Conservation (phyloP, 2,113 vertebrate species). For the Sebastes schlegelii region DNA sequence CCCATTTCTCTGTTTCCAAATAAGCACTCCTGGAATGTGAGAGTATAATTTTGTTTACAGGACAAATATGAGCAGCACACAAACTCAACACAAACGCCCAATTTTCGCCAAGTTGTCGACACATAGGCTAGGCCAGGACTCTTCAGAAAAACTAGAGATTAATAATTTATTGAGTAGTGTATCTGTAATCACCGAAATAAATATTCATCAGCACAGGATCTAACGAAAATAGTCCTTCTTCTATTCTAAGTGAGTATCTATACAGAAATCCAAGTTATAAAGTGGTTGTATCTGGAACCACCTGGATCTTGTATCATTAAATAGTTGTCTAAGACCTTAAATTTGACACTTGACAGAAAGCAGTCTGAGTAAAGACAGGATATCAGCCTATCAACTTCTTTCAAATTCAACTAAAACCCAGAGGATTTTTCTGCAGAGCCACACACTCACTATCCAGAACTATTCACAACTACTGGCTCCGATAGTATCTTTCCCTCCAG, state of each 20-base stretch:
- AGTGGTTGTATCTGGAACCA: background rate
- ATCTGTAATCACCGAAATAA: background rate
- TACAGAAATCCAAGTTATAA: background rate
- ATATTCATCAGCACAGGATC: constrained; percentile 1
- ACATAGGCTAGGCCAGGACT: background rate
- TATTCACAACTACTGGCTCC: background rate
- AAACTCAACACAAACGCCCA: background rate
- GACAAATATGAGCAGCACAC: constrained; percentile 28
- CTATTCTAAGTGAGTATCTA: background rate
- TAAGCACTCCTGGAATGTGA: constrained; percentile 28
- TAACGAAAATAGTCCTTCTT: background rate
- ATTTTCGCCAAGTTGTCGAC: background rate
- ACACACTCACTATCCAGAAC: background rate
- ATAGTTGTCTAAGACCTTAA: background rate
- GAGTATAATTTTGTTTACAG: constrained; percentile 37
- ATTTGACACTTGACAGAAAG: background rate
- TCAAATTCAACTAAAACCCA: background rate
- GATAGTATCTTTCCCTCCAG: background rate
- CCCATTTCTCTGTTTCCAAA: background rate
- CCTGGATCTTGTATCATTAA: background rate
- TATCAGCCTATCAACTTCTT: background rate
- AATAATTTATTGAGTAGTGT: background rate
- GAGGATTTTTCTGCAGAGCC: constrained; percentile 24
- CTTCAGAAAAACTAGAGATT: background rate
- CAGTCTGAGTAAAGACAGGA: background rate